Base-by-base conservation (phyloP, 2,888 invertebrate species). In the Cantharis nigra region DNA sequence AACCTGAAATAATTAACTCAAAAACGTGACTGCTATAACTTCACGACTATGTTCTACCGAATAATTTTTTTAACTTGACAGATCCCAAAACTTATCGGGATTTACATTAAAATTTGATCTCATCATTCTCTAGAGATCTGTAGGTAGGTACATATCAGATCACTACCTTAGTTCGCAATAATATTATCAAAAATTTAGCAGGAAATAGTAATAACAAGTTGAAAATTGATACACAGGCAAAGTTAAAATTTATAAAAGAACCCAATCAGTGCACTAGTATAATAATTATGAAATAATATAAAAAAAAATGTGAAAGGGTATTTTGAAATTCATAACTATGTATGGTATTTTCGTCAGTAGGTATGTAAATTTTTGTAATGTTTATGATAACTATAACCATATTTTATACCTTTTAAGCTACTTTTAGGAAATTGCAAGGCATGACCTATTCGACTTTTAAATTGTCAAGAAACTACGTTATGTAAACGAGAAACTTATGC, bases 401-500 rank as follows among this genome's bases (percentile, higher is more conserved):
- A 67, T 67, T 67, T 67, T 18, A 67, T n/a, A 33, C 23, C 16
- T 16, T 28, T 69, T 69, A 69, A 69, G 30, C 69, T 28, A 28
- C 28, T 28, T 67, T 26, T 28, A 5, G 9, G 69, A 69, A 33
- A 16, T 69, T 69, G 28, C 14, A 10, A 14, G 18, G 26, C 23
- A 69, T 26, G 28, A 28, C 23, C 69, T 28, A 14, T 26, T 69
- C 14, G 69, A 69, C 28, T 69, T 26, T 20, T 23, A 63, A 78
- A 75, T 75, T 78, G 72, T 75, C 70, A 78, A 75, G 72, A 75
- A 78, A 78, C 72, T 72, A 72, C 74, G 72, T 78, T 75, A 75
- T 72, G 78, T 72, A 78, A 78, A 76, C 73, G 78, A 75, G 72
- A 75, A 78, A 78, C 75, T 78, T 75, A 78, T 78, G 75, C 78